phyloP scores from a whole-genome alignment of 2,113 vertebrate species.

The Clupea harengus region DNA sequence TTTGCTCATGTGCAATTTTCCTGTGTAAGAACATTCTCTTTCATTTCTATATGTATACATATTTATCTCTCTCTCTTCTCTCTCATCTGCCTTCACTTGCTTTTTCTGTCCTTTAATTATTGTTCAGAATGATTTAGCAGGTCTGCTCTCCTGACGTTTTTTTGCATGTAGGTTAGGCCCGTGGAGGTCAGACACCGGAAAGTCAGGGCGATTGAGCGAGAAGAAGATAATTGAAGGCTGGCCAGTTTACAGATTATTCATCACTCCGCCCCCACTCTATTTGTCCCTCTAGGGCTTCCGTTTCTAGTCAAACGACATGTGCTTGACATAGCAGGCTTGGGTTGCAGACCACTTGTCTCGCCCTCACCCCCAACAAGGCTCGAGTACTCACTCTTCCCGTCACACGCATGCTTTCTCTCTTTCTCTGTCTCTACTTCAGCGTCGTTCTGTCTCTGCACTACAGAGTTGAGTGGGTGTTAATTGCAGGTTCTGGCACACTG shows the following conservation, averaged over 20 bases:
- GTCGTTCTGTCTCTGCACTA: background rate
- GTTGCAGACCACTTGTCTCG: background rate
- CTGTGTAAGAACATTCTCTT: background rate
- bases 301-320: background rate
- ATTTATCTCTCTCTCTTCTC: background rate
- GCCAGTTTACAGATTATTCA: background rate
- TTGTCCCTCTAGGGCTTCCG: background rate
- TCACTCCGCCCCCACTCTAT: background rate
- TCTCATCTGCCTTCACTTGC: background rate
- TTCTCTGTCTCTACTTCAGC: background rate
- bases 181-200: background rate
- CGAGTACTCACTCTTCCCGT: background rate
- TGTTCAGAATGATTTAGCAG: background rate
- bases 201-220: background rate
- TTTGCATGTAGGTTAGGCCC: slow-evolving; percentile 18
- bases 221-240: background rate
- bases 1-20: background rate
- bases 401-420: background rate
- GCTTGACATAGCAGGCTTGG: background rate
- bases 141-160: background rate
- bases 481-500: background rate
- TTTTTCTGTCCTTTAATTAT: background rate
- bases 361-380: background rate
- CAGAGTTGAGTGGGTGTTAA: background rate
- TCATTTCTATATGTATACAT: background rate